phyloP scores from a whole-genome alignment of 2,797 vertebrate genomes.

The Myotis vivesi region DNA sequence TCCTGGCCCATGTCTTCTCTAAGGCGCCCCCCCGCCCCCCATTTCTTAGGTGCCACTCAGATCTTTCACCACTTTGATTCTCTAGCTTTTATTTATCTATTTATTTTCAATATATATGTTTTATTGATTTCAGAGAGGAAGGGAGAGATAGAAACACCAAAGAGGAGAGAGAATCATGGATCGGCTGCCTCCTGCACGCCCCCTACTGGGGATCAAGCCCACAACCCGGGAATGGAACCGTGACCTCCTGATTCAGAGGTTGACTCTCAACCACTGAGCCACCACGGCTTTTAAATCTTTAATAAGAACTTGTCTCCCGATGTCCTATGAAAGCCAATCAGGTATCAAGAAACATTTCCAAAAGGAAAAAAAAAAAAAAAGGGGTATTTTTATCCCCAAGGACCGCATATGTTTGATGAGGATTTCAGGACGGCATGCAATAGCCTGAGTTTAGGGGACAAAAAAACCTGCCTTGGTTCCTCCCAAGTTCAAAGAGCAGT shows the following conservation, averaged over 20 bases:
- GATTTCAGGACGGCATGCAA: background rate
- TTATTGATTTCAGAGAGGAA: too few species aligned
- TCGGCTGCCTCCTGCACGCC: too few species aligned
- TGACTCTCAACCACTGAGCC: too few species aligned
- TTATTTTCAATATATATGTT: too few species aligned
- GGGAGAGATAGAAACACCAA: too few species aligned
- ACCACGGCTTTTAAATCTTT: background rate
- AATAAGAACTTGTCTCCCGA: background rate
- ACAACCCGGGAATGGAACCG: too few species aligned
- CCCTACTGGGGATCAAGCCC: too few species aligned
- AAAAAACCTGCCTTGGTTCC: too few species aligned
- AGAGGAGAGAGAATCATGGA: too few species aligned
- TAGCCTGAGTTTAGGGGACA: background rate
- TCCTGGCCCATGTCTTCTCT: accelerated
- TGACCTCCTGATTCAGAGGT: too few species aligned
- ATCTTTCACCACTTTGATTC: background rate
- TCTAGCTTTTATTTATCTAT: background rate
- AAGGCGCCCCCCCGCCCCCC: background rate
- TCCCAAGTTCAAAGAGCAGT: background rate
- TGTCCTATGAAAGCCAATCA: background rate
- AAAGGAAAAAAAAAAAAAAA: background rate
- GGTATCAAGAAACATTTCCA: background rate
- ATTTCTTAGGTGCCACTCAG: background rate
- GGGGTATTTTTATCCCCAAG: background rate
- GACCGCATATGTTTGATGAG: background rate